Evolutionary conservation across 2,888 invertebrate species (phyloP).

Genomic region (Nipponacmea schrenckii): DNA sequence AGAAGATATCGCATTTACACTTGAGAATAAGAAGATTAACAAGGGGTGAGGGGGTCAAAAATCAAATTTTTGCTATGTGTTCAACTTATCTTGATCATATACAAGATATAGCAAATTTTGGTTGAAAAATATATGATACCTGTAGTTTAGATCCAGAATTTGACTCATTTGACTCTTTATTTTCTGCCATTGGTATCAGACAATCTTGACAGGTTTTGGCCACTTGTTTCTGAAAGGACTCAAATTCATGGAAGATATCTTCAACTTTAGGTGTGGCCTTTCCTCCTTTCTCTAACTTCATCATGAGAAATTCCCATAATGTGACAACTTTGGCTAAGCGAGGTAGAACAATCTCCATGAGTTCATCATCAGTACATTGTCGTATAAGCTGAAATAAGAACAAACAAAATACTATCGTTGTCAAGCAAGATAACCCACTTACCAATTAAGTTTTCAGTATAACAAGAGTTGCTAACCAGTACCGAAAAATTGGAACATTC

Average conservation of each 20-base stretch:
- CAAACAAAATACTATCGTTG: too few relatives aligned
- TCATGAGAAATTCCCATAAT: slow-evolving; percentile 70
- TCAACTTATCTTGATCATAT: too few relatives aligned
- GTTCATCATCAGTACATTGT: slow-evolving; percentile 64
- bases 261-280: slow-evolving; percentile 52
- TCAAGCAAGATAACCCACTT: too few relatives aligned
- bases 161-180: slow-evolving; percentile 12
- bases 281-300: slow-evolving; percentile 65
- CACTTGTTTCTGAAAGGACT: slow-evolving; percentile 49
- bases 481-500: too few relatives aligned
- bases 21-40: too few relatives aligned
- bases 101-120: too few relatives aligned
- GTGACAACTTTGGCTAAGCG: slow-evolving; percentile 67
- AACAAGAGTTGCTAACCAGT: too few relatives aligned
- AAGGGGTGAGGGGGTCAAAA: too few relatives aligned
- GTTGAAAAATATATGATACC: too few relatives aligned
- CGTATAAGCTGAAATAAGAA: slow-evolving; percentile 47
- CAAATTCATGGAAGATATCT: slow-evolving; percentile 52
- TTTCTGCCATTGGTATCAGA: slow-evolving; percentile 36
- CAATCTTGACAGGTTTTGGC: slow-evolving; percentile 51
- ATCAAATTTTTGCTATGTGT: too few relatives aligned
- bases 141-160: not conserved
- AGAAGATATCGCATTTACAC: too few relatives aligned
- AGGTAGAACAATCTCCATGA: slow-evolving; percentile 69
- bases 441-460: too few relatives aligned